Percentiles rank a stretch among this genome's conserved stretches.
Conservation (phyloP, 2,797 vertebrate genomes). For the Darevskia mixta region DNA sequence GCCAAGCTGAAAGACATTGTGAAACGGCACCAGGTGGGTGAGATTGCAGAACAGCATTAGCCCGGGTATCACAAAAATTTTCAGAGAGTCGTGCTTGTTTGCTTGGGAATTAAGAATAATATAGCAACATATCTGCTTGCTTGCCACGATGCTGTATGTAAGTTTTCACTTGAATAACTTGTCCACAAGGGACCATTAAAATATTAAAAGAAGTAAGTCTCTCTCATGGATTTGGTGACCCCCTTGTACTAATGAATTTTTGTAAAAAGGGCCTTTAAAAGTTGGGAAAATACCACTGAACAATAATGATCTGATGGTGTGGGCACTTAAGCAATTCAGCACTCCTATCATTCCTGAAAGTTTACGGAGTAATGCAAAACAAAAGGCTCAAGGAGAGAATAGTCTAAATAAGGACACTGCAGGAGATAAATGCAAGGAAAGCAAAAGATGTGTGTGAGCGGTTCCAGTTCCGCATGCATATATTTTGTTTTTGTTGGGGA, state of each 20-base stretch:
- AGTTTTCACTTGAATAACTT: not conserved
- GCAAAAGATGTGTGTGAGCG: not conserved
- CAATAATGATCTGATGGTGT: too few species aligned
- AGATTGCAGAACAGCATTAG: rapidly evolving
- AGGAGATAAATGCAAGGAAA: not conserved
- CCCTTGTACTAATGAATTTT: not conserved
- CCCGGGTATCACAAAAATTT: not conserved
- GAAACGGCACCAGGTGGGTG: conserved; percentile 93
- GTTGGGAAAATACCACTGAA: too few species aligned
- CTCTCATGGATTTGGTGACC: not conserved
- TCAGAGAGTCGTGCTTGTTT: not conserved
- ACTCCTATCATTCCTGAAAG: not conserved
- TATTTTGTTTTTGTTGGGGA: not conserved
- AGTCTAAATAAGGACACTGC: not conserved
- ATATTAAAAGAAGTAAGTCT: not conserved
- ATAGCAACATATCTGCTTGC: not conserved
- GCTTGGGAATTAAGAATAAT: conserved; percentile 5
- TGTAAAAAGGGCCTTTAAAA: not conserved
- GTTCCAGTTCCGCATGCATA: not conserved
- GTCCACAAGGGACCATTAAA: not conserved
- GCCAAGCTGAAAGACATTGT: conserved; percentile 96
- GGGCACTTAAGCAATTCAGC: too few species aligned
- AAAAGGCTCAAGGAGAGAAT: too few species aligned
- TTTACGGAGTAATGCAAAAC: not conserved
- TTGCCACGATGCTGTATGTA: too few species aligned